A percentile compares a stretch with the other conserved stretches of the same genome.
phyloP scores from a whole-genome alignment of 2,797 vertebrate genomes.

The Lemur catta region DNA sequence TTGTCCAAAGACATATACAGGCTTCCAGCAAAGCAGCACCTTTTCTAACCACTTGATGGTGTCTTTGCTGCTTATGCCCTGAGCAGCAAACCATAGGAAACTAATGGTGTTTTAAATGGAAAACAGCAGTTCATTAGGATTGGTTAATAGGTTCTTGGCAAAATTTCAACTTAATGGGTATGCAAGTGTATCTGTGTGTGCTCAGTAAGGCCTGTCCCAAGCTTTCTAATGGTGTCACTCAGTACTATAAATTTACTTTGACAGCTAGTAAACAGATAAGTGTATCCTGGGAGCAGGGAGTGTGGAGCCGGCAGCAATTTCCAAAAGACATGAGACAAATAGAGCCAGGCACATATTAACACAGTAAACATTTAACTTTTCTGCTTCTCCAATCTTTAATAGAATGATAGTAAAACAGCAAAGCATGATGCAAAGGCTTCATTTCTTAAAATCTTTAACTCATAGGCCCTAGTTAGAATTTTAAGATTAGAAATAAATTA shows the following conservation, averaged over 20 bases:
- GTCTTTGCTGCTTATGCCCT: background rate
- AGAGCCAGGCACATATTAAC: background rate
- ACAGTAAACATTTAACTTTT: background rate
- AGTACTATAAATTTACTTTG: slow-evolving; percentile 56
- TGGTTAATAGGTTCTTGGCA: slow-evolving; percentile 51
- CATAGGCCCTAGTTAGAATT: slow-evolving; percentile 37
- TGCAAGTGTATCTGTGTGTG: slow-evolving; percentile 41
- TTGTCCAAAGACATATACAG: background rate
- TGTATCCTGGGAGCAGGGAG: background rate
- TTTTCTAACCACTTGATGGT: background rate
- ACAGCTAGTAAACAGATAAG: slow-evolving; percentile 53
- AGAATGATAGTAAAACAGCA: background rate
- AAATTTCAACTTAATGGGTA: slow-evolving; percentile 12
- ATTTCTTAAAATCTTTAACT: background rate
- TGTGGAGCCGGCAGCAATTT: background rate
- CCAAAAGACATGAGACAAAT: slow-evolving; percentile 33
- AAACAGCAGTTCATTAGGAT: slow-evolving; percentile 68
- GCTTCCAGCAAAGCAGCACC: slow-evolving; percentile 7
- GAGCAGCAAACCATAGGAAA: slow-evolving; percentile 63
- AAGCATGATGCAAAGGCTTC: background rate
- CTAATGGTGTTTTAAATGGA: slow-evolving; percentile 51
- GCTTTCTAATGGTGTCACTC: slow-evolving; percentile 52
- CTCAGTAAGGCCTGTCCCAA: slow-evolving; percentile 35
- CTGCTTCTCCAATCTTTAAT: background rate
- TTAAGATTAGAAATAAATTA: slow-evolving; percentile 3